Conservation (phyloP, 2,888 invertebrate genomes). For the Physocephala rufipes region DNA sequence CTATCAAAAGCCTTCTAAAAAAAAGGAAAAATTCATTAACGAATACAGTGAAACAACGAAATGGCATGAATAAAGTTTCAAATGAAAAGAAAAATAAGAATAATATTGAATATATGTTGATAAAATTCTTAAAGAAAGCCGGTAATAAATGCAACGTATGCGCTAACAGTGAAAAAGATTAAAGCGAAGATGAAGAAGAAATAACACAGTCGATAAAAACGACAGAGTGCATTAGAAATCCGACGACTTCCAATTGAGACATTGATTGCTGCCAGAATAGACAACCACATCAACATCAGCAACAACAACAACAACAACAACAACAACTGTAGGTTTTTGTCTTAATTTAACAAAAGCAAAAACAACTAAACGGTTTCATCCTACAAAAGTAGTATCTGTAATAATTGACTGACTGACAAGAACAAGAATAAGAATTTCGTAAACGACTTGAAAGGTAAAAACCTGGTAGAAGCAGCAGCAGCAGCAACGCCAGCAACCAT, state of each 20-base stretch:
- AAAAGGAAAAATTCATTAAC: conserved; percentile 41
- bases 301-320: conserved; percentile 13
- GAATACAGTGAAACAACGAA: conserved; percentile 44
- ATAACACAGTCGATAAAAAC: conserved; percentile 35
- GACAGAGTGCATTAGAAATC: conserved; percentile 18
- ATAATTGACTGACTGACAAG: background rate
- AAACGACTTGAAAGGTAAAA: conserved; percentile 19
- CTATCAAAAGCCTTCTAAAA: conserved; percentile 39
- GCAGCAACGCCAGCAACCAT: conserved; percentile 28
- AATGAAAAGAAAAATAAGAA: conserved; percentile 21
- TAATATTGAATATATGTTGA: conserved; percentile 45
- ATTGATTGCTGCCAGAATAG: background rate
- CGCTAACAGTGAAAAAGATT: conserved; percentile 37
- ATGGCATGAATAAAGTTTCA: background rate
- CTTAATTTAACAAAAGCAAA: conserved; percentile 7
- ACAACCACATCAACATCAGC: conserved; percentile 10
- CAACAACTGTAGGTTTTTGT: conserved; percentile 3
- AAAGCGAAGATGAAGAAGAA: conserved; percentile 37
- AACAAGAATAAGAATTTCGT: conserved; percentile 32
- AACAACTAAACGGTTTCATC: conserved; percentile 27
- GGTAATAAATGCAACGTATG: conserved; percentile 43
- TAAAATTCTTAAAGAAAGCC: conserved; percentile 40
- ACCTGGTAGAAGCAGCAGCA: conserved; percentile 7
- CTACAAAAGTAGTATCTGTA: too few relatives aligned
- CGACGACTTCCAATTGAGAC: conserved; percentile 21